Evolutionary conservation across 2,888 invertebrate genomes (phyloP).

Genomic region (Odiellus spinosus): DNA sequence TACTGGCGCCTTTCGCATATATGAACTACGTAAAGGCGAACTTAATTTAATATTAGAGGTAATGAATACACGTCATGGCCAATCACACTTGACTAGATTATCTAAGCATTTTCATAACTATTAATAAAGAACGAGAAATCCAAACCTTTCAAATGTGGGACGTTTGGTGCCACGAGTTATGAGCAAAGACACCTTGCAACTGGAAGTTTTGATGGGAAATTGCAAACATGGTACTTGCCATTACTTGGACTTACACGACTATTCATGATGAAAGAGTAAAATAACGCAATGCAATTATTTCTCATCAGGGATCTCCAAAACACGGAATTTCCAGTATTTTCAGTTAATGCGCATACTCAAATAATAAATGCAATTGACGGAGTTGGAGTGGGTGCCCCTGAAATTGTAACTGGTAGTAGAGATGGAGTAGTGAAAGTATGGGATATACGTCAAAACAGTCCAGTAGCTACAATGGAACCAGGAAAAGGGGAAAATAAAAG

Average conservation of each 20-base stretch:
- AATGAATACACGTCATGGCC: conserved; percentile 11
- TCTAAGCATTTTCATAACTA: too few species aligned
- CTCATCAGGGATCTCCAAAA: conserved; percentile 59
- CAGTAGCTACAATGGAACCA: conserved; percentile 78
- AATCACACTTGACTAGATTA: too few species aligned
- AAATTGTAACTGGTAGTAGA: conserved; percentile 81
- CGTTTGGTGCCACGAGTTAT: conserved; percentile 74
- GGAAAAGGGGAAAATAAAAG: conserved; percentile 48
- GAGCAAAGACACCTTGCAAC: conserved; percentile 67
- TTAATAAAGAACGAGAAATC: conserved; percentile 47
- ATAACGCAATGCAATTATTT: neutral
- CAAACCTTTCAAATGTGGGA: conserved; percentile 78
- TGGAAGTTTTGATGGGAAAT: conserved; percentile 71
- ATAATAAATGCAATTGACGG: conserved; percentile 86
- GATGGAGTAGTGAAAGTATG: conserved; percentile 91
- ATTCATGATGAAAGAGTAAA: neutral
- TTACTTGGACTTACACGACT: neutral
- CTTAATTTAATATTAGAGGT: conserved; percentile 41
- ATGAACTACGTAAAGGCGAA: conserved; percentile 45
- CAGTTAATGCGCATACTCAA: conserved; percentile 58
- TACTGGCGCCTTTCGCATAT: conserved; percentile 53
- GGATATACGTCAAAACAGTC: conserved; percentile 77
- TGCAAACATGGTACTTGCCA: conserved; percentile 62
- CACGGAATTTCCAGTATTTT: conserved; percentile 53
- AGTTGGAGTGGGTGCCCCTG: conserved; percentile 81